Conservation (phyloP, 1,140 invertebrate genomes). For the Pseudomyrmex flavicornis region DNA sequence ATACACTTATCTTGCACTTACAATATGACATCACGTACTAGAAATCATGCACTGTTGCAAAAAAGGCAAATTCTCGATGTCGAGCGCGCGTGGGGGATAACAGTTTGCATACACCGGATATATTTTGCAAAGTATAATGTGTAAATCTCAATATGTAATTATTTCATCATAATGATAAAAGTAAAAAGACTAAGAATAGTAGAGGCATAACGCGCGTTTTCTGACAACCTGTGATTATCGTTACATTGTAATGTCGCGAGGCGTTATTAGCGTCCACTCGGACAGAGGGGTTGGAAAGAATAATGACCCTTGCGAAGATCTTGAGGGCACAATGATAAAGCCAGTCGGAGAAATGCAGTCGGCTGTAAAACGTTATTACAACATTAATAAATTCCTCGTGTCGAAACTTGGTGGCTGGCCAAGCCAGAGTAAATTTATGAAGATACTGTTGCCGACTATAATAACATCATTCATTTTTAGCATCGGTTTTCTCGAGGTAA, state of each 20-base stretch:
- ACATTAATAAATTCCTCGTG: slow-evolving; percentile 27
- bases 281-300: not conserved
- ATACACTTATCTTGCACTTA: no score
- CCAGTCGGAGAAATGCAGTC: slow-evolving; percentile 20
- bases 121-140: no score
- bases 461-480: slow-evolving; percentile 12
- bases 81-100: no score
- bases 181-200: not conserved
- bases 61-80: no score
- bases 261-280: not conserved
- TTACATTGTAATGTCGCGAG: not conserved
- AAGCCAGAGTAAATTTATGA: slow-evolving; percentile 20
- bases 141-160: no score
- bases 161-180: no score
- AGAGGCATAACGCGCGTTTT: not conserved
- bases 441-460: slow-evolving; percentile 21
- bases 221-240: slow-evolving; percentile 19
- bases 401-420: slow-evolving; percentile 31
- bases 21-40: no score
- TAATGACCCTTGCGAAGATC: no score
- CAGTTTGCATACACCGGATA: no score
- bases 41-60: no score
- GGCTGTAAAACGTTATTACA: slow-evolving; percentile 24
- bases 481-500: slow-evolving; percentile 35
- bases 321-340: not conserved